Base-by-base conservation (phyloP, 2,797 vertebrate species). In the Acrossocheilus fasciatus region DNA sequence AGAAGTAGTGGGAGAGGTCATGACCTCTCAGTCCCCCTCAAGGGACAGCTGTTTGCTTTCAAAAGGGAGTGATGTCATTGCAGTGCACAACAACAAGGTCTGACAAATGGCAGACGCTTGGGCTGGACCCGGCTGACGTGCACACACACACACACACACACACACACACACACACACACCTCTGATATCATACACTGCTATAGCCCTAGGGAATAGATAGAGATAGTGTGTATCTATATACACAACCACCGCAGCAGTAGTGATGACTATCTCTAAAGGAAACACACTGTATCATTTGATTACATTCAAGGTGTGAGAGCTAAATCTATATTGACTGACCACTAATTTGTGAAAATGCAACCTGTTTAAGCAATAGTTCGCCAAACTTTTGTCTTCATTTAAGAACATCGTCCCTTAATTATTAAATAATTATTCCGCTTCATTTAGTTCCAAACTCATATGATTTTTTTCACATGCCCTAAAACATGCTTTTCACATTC, bases 1-100 rank as follows among this genome's bases (percentile, higher is more conserved):
- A 86, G 91, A 92, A 92, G 91, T 91, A 93, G 90, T 95, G 95
- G 94, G 95, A 96, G 85, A 95, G 95, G 94, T 95, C 84, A 57
- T 2, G 89, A 95, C 95, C 94, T 88, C 78, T 84, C 34, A 78
- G 87, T 85, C 87, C 66, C 89, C 91, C 92, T 87, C 39, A 43
- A 89, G 91, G 92, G 89, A 92, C 83, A 81, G 86, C 91, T 91
- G 93, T 87, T 91, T 92, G 78, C 91, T 87, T 93, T 93, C 93
- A 91, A 92, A 91, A 92, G 80, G 79, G 88, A 92, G 83, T 94
- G 93, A 95, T 95, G 95, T 96, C 94, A 94, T 80, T 86, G 83
- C 83, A 70, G 81, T 85, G 85, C 7, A 84, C 84, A 89, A 93
- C 90, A 92, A 93, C 90, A 93, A 84, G 43, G 84, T 66, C 74